A percentile compares a stretch with the other conserved stretches of the same genome.
Evolutionary conservation across 2,113 vertebrate genomes (phyloP).

Genomic region (Cryptomyrus ogoouensis): DNA sequence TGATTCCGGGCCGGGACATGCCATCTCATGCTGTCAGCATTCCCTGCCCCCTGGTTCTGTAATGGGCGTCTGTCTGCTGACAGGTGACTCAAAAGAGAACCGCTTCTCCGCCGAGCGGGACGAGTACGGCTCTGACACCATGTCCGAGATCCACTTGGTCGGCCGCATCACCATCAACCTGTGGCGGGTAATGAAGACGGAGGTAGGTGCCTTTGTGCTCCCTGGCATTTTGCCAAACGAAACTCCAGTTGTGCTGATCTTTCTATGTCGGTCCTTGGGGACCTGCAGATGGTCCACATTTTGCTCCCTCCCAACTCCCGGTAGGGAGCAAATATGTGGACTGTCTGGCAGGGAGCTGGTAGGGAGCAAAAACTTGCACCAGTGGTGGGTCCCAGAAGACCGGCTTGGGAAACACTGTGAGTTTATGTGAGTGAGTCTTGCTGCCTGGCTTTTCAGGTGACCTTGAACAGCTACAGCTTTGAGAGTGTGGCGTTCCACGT

Average conservation of each 20-base stretch:
- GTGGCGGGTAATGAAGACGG: conserved; percentile 96
- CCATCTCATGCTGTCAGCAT: background rate
- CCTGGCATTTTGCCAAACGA: background rate
- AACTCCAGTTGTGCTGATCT: background rate
- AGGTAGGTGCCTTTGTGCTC: conserved; percentile 57
- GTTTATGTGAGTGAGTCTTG: background rate
- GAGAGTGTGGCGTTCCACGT: conserved; percentile 96
- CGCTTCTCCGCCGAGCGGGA: conserved; percentile 80
- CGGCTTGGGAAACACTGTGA: background rate
- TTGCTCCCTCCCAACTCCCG: too few species aligned
- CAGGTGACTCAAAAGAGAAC: conserved; percentile 85
- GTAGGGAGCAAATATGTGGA: too few species aligned
- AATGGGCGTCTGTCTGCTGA: conserved; percentile 41
- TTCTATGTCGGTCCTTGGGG: background rate
- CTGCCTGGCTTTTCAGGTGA: conserved; percentile 60
- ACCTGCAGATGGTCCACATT: background rate
- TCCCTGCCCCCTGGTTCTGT: background rate
- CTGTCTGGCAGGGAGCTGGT: background rate
- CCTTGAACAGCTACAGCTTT: conserved; percentile 89
- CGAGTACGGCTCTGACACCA: conserved; percentile 86
- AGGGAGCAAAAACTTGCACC: too few species aligned
- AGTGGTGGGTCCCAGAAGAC: background rate
- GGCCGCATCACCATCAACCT: conserved; percentile 86
- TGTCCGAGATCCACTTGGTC: conserved; percentile 89
- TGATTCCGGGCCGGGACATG: background rate